These are phyloP conservation scores for Dicrostonyx torquatus DNA, from an alignment of 2,797 vertebrate species.

Conservation along the genomic window DNA sequence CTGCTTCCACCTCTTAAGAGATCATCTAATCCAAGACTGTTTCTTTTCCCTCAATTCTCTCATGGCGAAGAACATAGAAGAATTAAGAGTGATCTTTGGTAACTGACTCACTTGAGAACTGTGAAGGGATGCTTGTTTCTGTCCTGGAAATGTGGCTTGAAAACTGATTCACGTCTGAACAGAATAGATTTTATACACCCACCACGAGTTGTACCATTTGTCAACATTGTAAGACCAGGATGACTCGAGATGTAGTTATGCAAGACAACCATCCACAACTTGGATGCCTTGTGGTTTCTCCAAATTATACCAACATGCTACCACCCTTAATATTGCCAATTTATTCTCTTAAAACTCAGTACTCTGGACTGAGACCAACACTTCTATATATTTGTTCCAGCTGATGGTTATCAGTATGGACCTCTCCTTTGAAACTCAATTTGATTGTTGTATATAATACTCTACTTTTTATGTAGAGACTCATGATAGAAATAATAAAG, in stretches of 20 bases:
- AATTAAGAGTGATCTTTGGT: not conserved
- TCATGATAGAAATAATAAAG: not conserved
- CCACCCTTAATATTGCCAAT: not conserved
- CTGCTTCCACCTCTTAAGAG: not conserved
- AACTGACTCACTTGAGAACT: not conserved
- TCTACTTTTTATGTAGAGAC: not conserved
- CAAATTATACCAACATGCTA: not conserved
- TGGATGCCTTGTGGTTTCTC: not conserved
- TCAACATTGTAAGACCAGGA: not conserved
- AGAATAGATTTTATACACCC: not conserved
- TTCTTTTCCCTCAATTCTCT: not conserved
- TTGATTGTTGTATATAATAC: not conserved
- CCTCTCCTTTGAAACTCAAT: not conserved
- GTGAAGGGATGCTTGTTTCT: not conserved
- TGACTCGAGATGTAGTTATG: not conserved
- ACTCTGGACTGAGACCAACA: not conserved
- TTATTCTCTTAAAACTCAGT: not conserved
- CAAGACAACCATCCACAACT: not conserved
- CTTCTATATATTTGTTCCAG: not conserved
- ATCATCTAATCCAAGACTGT: not conserved
- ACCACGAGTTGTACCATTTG: rapidly evolving
- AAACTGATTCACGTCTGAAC: not conserved
- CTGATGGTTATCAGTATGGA: not conserved
- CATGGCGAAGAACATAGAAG: not conserved
- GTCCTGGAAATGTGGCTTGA: not conserved